phyloP scores from a whole-genome alignment of 2,888 invertebrate genomes.

The Chorisops tibialis region DNA sequence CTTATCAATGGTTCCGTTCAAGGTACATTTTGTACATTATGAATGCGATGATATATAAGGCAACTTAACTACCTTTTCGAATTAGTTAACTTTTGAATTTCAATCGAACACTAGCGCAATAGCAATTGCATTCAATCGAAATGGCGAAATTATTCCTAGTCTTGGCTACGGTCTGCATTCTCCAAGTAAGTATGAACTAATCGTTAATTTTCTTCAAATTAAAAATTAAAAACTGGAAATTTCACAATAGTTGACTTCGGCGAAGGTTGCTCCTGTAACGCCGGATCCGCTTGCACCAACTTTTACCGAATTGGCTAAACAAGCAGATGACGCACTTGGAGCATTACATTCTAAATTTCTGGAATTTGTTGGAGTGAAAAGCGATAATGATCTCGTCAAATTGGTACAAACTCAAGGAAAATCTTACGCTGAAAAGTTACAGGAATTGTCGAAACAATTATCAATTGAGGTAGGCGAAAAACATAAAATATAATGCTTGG shows the following conservation, averaged over 20 bases:
- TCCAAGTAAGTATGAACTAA: no score
- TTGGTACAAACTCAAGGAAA: slow-evolving; percentile 22
- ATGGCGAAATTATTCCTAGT: no score
- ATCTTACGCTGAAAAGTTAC: slow-evolving; percentile 22
- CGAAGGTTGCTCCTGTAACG: slow-evolving; percentile 13
- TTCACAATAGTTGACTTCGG: slow-evolving; percentile 7
- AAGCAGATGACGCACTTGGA: slow-evolving; percentile 27
- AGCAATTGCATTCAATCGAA: no score
- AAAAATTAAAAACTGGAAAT: no score
- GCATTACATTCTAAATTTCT: slow-evolving; percentile 26
- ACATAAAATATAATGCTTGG: slow-evolving; percentile 17
- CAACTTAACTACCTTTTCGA: no score
- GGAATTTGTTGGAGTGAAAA: slow-evolving; percentile 26
- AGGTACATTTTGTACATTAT: no score
- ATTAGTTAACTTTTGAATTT: no score
- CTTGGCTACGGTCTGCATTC: no score
- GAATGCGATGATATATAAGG: no score
- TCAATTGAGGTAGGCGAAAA: slow-evolving; percentile 20
- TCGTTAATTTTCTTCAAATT: no score
- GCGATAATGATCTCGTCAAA: slow-evolving; percentile 18
- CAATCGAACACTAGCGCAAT: no score
- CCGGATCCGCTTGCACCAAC: slow-evolving; percentile 12
- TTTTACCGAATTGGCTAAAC: slow-evolving; percentile 15
- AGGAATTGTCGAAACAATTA: slow-evolving; percentile 23
- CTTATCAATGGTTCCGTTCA: no score